A percentile compares a stretch with the other conserved stretches of the same genome.
Conservation (phyloP, 92 coral and sea anemone genomes). For the Bergia puertoricense region DNA sequence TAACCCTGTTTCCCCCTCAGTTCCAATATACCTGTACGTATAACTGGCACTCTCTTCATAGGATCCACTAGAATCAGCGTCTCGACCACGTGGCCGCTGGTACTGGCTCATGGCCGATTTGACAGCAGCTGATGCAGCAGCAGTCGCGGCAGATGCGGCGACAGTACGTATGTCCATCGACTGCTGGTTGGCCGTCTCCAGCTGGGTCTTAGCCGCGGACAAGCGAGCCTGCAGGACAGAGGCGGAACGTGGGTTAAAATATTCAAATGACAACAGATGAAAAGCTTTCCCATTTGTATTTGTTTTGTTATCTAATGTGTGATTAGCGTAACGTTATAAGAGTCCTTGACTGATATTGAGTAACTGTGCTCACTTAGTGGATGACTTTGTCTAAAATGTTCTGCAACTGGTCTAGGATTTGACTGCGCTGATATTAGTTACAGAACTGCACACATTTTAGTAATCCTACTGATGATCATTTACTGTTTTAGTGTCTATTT, state of each 20-base stretch:
- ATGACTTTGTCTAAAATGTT: too few relatives aligned
- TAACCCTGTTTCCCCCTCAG: neutral
- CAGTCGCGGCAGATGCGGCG: constrained; percentile 81
- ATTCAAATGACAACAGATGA: neutral
- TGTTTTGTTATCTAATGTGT: too few relatives aligned
- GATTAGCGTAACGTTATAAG: too few relatives aligned
- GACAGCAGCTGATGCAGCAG: constrained; percentile 92
- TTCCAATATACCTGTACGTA: constrained; percentile 1
- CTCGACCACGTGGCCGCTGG: constrained; percentile 47
- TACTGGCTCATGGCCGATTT: constrained; percentile 72
- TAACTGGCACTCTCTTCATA: constrained; percentile 32
- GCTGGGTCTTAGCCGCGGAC: constrained; percentile 72
- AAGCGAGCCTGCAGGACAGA: constrained; percentile 64
- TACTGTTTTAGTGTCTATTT: too few relatives aligned
- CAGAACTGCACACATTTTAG: too few relatives aligned
- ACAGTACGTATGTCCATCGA: constrained; percentile 65
- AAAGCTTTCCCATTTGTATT: too few relatives aligned
- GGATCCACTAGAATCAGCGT: constrained; percentile 43
- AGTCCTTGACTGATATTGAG: too few relatives aligned
- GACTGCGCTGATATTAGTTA: too few relatives aligned
- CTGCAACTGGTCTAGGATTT: too few relatives aligned
- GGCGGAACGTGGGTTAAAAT: neutral
- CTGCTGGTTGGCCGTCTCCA: constrained; percentile 78
- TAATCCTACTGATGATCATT: too few relatives aligned
- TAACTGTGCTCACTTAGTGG: too few relatives aligned